These are phyloP conservation scores for Lobophora halterata DNA, from an alignment of 2,888 invertebrate genomes.

Conservation along the genomic window DNA sequence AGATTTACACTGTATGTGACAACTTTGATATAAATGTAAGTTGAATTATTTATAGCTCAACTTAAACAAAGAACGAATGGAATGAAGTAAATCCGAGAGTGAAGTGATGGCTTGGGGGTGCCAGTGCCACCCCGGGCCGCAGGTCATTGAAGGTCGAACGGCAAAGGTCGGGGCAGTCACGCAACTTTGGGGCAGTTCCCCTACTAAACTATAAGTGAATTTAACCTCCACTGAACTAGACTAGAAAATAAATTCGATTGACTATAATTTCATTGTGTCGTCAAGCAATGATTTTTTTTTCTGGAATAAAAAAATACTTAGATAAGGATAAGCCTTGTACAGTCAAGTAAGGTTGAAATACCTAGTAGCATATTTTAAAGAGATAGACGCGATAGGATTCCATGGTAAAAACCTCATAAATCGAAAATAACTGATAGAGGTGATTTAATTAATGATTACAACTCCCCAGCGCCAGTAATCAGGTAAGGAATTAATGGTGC, in stretches of 20 bases:
- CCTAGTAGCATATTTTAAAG: no score
- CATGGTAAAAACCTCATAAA: slow-evolving; percentile 24
- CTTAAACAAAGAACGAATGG: slow-evolving; percentile 22
- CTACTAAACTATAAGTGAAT: slow-evolving; percentile 15
- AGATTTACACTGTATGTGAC: no score
- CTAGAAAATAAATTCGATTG: no score
- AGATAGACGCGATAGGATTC: slow-evolving; percentile 3
- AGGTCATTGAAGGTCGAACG: slow-evolving; percentile 58
- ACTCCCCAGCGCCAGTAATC: slow-evolving; percentile 32
- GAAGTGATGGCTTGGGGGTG: slow-evolving; percentile 44
- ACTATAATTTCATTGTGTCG: no score
- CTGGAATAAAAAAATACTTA: background rate
- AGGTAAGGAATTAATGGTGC: slow-evolving; percentile 56
- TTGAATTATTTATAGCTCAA: slow-evolving; percentile 1
- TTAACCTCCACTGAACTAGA: no score
- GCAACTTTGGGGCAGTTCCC: slow-evolving; percentile 46
- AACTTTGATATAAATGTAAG: no score
- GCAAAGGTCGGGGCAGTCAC: slow-evolving; percentile 51
- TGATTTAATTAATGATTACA: slow-evolving; percentile 29
- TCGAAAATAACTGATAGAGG: slow-evolving; percentile 27
- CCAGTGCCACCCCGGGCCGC: slow-evolving; percentile 50
- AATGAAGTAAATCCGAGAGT: slow-evolving; percentile 43
- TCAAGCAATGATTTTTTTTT: slow-evolving; percentile 4
- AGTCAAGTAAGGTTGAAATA: background rate
- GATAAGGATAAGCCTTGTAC: no score